phyloP scores from a whole-genome alignment of 2,113 vertebrate species.

The Emydura subglobosa region DNA sequence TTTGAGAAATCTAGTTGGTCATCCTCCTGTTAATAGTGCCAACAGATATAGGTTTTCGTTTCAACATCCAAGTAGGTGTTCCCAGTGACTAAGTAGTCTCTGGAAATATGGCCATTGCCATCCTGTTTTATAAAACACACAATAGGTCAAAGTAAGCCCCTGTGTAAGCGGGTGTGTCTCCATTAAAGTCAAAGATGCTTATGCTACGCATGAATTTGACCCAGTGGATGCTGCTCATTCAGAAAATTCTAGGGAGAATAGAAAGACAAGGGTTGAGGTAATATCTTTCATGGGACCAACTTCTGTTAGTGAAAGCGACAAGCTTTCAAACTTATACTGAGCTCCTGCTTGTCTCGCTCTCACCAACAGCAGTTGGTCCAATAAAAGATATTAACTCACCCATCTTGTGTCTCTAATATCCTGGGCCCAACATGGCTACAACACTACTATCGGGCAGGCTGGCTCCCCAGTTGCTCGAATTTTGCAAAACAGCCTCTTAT shows the following conservation, averaged over 20 bases:
- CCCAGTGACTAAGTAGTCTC: neutral
- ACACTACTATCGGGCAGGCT: neutral
- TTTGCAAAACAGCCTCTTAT: constrained; percentile 57
- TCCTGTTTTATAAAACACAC: neutral
- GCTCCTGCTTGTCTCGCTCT: neutral
- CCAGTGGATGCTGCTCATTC: constrained; percentile 38
- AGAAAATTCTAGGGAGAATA: neutral
- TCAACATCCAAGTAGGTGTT: neutral
- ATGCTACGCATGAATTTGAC: constrained; percentile 50
- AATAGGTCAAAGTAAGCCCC: neutral
- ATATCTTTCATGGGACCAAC: neutral
- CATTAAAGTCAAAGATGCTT: constrained; percentile 17
- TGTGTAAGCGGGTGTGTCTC: neutral
- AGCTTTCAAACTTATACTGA: neutral
- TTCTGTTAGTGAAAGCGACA: neutral
- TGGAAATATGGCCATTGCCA: neutral
- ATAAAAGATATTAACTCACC: neutral
- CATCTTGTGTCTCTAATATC: neutral
- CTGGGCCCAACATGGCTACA: neutral
- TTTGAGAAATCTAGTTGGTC: neutral
- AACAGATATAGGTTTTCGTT: rapidly evolving
- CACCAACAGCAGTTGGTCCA: neutral
- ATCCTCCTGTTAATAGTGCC: neutral
- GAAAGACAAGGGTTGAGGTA: neutral
- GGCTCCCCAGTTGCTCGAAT: constrained; percentile 35